These are phyloP conservation scores for Budorcas taxicolor DNA, from an alignment of 2,113 vertebrate species.

Conservation along the genomic window DNA sequence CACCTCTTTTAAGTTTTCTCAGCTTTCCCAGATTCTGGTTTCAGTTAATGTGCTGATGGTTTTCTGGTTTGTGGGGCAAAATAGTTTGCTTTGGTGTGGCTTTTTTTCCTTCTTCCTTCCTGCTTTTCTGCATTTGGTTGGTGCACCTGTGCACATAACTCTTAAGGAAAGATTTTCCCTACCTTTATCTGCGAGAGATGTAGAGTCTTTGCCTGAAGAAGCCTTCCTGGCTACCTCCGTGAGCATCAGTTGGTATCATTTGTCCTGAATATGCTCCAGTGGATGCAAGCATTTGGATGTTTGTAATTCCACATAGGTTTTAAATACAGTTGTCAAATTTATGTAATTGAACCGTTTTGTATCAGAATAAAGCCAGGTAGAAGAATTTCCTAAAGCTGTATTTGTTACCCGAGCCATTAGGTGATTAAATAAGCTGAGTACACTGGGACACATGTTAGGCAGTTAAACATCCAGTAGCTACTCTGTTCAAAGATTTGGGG, in stretches of 20 bases:
- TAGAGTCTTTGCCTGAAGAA: not conserved
- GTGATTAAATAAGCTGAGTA: not conserved
- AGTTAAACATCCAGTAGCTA: not conserved
- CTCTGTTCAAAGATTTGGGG: not conserved
- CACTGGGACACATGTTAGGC: not conserved
- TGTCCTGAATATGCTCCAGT: not conserved
- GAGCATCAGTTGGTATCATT: not conserved
- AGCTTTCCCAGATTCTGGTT: constrained; percentile 76
- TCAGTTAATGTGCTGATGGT: constrained; percentile 77
- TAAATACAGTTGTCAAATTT: not conserved
- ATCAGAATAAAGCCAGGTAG: not conserved
- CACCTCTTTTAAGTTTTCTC: constrained; percentile 72
- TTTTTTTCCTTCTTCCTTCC: constrained; percentile 8
- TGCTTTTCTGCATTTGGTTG: constrained; percentile 21
- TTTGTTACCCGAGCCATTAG: not conserved
- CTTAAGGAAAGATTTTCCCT: constrained; percentile 36
- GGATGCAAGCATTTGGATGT: not conserved
- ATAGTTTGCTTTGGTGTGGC: constrained; percentile 75
- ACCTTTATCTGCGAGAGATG: not conserved
- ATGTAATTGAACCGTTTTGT: not conserved
- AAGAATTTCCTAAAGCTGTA: not conserved
- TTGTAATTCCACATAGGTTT: not conserved
- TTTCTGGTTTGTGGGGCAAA: constrained; percentile 77
- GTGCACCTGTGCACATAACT: constrained; percentile 56
- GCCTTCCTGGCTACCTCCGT: too few relatives aligned